These are phyloP conservation scores for Gonatopus flavifemur DNA, from an alignment of 1,140 invertebrate species.

Conservation along the genomic window DNA sequence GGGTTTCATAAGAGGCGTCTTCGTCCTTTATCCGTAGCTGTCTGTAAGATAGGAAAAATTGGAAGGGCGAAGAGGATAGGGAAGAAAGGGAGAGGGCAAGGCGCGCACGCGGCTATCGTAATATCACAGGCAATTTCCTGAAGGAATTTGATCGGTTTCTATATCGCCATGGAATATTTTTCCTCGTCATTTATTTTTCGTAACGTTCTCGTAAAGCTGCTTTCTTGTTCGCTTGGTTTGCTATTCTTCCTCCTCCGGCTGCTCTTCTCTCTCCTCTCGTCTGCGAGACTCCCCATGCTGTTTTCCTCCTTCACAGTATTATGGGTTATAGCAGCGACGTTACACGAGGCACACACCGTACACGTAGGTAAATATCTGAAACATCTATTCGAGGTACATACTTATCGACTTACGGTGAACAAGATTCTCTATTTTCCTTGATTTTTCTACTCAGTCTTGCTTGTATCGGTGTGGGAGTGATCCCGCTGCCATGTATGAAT, in stretches of 20 bases:
- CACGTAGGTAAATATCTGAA: too few species aligned
- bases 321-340: too few species aligned
- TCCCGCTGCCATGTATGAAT: too few species aligned
- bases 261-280: background rate
- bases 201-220: slow-evolving; percentile 35
- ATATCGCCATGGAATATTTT: slow-evolving; percentile 40
- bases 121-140: slow-evolving; percentile 47
- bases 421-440: background rate
- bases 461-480: too few species aligned
- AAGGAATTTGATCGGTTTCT: slow-evolving; percentile 44
- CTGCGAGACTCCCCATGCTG: too few species aligned
- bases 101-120: slow-evolving; percentile 32
- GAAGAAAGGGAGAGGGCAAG: background rate
- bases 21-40: slow-evolving; percentile 17
- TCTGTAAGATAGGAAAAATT: background rate
- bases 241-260: slow-evolving; percentile 21
- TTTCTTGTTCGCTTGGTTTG: too few species aligned
- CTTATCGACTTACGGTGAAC: background rate
- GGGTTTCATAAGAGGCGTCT: background rate
- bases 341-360: too few species aligned
- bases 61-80: background rate
- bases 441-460: background rate
- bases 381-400: too few species aligned
- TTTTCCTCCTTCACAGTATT: too few species aligned
- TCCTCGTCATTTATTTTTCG: slow-evolving; percentile 40